A percentile compares a stretch with the other conserved stretches of the same genome.
phyloP scores from a whole-genome alignment of 2,888 invertebrate species.

The Scaptomyza polygonia region DNA sequence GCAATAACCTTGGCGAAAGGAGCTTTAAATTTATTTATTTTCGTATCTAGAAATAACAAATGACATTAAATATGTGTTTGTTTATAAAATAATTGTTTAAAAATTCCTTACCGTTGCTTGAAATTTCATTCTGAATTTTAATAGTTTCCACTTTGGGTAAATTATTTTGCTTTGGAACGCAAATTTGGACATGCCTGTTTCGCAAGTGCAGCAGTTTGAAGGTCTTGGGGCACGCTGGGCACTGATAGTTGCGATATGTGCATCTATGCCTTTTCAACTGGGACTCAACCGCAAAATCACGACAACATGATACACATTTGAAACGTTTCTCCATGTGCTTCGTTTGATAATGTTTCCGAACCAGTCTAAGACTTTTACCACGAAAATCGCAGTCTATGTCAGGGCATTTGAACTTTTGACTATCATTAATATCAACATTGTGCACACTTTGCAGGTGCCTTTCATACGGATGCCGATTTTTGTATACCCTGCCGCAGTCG shows the following conservation, averaged over 20 bases:
- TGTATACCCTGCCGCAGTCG: constrained; percentile 34
- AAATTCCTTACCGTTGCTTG: not conserved
- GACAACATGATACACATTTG: constrained; percentile 19
- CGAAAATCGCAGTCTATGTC: constrained; percentile 1
- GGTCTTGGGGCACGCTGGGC: constrained; percentile 7
- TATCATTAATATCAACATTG: not conserved
- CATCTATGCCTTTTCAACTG: constrained; percentile 26
- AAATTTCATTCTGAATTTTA: too few relatives aligned
- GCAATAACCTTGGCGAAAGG: not conserved
- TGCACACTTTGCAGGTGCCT: constrained; percentile 35
- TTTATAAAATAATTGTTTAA: not conserved
- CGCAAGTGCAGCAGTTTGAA: not conserved
- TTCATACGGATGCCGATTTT: constrained; percentile 23
- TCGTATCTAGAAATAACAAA: not conserved
- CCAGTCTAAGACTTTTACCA: not conserved
- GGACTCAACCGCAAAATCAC: not conserved
- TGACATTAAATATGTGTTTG: not conserved
- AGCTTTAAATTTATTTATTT: not conserved
- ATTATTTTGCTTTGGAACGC: not conserved
- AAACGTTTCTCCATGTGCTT: constrained; percentile 29
- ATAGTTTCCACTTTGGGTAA: not conserved
- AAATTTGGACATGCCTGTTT: constrained; percentile 16
- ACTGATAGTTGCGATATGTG: not conserved
- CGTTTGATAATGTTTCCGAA: constrained; percentile 44
- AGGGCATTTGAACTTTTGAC: constrained; percentile 32